Conservation (phyloP, 1,140 invertebrate species). For the Sycophila sp. region DNA sequence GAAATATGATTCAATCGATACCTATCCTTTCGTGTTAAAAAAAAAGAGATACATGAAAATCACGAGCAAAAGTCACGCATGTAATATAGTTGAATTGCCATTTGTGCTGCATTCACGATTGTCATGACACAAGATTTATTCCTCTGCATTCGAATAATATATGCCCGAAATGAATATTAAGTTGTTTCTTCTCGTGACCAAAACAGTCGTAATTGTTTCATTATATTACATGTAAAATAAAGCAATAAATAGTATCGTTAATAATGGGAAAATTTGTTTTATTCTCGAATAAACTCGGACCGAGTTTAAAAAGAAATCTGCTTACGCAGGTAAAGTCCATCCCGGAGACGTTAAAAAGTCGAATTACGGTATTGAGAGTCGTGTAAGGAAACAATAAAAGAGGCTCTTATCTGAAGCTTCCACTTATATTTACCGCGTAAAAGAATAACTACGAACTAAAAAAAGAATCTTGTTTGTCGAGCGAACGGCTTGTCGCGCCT, state of each 20-base stretch:
- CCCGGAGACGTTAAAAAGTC: background rate
- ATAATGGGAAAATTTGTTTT: too few species aligned
- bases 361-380: background rate
- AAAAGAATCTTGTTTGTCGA: constrained; percentile 1
- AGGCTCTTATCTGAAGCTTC: background rate
- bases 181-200: too few species aligned
- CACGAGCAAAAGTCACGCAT: constrained; percentile 21
- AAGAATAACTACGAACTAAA: too few species aligned
- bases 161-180: too few species aligned
- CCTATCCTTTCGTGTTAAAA: background rate
- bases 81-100: background rate
- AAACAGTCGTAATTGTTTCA: too few species aligned
- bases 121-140: constrained; percentile 20
- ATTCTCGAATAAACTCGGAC: too few species aligned
- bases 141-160: too few species aligned
- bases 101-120: constrained; percentile 4
- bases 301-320: too few species aligned
- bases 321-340: too few species aligned
- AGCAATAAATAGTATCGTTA: too few species aligned
- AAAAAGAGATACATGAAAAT: background rate
- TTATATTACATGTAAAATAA: too few species aligned
- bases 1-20: too few species aligned
- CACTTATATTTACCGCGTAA: background rate
- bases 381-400: constrained; percentile 2
- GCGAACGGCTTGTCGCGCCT: background rate